phyloP scores from a whole-genome alignment of 1,140 invertebrate genomes.

The Scaptodrosophila lebanonensis region DNA sequence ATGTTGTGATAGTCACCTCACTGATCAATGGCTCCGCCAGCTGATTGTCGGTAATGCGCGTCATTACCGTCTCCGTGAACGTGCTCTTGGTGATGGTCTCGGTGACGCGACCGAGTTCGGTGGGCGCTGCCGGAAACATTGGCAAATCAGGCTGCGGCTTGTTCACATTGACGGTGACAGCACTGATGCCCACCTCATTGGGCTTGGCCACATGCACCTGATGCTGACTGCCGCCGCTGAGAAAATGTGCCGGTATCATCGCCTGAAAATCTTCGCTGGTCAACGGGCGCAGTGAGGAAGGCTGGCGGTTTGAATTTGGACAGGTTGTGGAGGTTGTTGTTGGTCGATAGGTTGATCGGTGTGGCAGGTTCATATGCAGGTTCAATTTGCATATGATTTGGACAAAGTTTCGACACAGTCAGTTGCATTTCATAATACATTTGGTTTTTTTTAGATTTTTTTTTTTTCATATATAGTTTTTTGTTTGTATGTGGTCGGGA shows the following conservation, averaged over 20 bases:
- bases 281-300: slow-evolving; percentile 85
- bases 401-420: too few relatives aligned
- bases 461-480: background rate
- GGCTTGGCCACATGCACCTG: slow-evolving; percentile 70
- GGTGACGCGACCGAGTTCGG: slow-evolving; percentile 89
- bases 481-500: slow-evolving; percentile 38
- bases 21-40: slow-evolving; percentile 88
- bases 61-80: slow-evolving; percentile 95
- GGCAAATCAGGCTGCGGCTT: slow-evolving; percentile 81
- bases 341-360: slow-evolving; percentile 8
- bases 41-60: slow-evolving; percentile 93
- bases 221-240: slow-evolving; percentile 79
- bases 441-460: slow-evolving; percentile 34
- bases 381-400: slow-evolving; percentile 12
- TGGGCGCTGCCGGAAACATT: slow-evolving; percentile 89
- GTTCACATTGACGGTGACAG: slow-evolving; percentile 85
- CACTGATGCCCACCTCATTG: slow-evolving; percentile 77
- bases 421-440: too few relatives aligned
- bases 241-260: slow-evolving; percentile 94
- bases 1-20: slow-evolving; percentile 83
- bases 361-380: slow-evolving; percentile 6
- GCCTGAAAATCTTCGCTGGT: slow-evolving; percentile 95
- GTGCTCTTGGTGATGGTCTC: slow-evolving; percentile 96
- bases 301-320: slow-evolving; percentile 34
- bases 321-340: slow-evolving; percentile 71